Percentiles rank a stretch among this genome's conserved stretches.
Conservation (phyloP, 2,113 vertebrate genomes). For the Platichthys flesus region DNA sequence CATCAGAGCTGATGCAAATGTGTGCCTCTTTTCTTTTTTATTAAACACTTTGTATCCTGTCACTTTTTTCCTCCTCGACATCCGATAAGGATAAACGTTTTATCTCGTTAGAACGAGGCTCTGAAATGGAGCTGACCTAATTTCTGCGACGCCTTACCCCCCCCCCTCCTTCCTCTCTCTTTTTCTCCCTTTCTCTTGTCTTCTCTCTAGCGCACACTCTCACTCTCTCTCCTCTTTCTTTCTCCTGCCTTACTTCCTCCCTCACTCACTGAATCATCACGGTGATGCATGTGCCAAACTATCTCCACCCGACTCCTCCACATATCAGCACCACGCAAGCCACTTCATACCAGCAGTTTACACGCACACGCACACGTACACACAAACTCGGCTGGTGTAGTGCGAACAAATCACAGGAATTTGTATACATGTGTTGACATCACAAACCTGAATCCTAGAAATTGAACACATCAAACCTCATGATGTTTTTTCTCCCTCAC, state of each 20-base stretch:
- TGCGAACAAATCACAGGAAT: constrained; percentile 40
- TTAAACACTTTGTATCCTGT: constrained; percentile 35
- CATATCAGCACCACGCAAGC: constrained; percentile 59
- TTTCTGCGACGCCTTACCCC: constrained; percentile 66
- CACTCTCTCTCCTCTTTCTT: constrained; percentile 34
- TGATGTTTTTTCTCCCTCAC: constrained; percentile 2
- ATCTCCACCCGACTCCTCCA: constrained; percentile 75
- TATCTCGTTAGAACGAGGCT: constrained; percentile 65
- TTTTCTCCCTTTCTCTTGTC: constrained; percentile 36
- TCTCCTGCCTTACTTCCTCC: constrained; percentile 67
- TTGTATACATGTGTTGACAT: constrained; percentile 45
- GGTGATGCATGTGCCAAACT: constrained; percentile 75
- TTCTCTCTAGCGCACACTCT: constrained; percentile 42
- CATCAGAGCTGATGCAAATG: constrained; percentile 41
- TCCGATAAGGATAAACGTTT: constrained; percentile 67
- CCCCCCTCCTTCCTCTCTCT: constrained; percentile 6
- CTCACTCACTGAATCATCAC: constrained; percentile 80
- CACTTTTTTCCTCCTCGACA: constrained; percentile 32
- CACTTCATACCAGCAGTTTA: constrained; percentile 50
- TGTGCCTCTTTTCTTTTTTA: constrained; percentile 15
- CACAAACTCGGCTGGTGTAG: constrained; percentile 10
- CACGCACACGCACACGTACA: constrained; percentile 29
- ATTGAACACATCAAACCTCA: constrained; percentile 45
- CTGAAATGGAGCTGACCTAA: constrained; percentile 80
- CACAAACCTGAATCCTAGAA: constrained; percentile 34